Evolutionary conservation across 2,888 invertebrate species (phyloP).

Genomic region (Julus scanicus): DNA sequence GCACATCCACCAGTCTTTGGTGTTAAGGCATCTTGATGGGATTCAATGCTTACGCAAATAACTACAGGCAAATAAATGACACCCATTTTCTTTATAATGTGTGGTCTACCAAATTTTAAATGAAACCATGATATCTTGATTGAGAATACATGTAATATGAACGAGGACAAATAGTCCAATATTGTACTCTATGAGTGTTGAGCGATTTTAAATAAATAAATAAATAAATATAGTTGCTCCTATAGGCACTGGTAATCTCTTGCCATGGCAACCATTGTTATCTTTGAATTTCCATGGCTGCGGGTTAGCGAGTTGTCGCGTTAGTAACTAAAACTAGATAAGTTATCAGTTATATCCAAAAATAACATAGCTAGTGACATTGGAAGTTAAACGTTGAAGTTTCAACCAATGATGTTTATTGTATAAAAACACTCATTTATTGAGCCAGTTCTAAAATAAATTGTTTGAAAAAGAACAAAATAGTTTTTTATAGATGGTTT

Average conservation of each 20-base stretch:
- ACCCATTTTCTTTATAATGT: not conserved
- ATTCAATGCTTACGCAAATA: not conserved
- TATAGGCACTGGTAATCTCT: not conserved
- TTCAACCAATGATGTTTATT: not conserved
- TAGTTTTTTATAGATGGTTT: too few species aligned
- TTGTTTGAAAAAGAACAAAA: too few species aligned
- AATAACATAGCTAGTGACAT: not conserved
- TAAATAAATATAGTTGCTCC: not conserved
- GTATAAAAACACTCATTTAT: too few species aligned
- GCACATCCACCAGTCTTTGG: not conserved
- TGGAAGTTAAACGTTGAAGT: not conserved
- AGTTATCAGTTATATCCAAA: not conserved
- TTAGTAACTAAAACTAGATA: slow-evolving; percentile 18
- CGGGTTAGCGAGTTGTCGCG: not conserved
- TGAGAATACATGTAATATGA: too few species aligned
- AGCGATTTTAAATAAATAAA: too few species aligned
- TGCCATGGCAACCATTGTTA: not conserved
- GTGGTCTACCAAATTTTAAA: not conserved
- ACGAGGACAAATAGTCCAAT: too few species aligned
- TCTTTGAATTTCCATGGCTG: not conserved
- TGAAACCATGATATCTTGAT: not conserved
- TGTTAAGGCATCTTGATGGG: not conserved
- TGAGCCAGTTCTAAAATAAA: too few species aligned
- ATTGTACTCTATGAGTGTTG: too few species aligned
- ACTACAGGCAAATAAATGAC: not conserved